Conservation (phyloP, 2,888 invertebrate genomes). For the Dione juno region DNA sequence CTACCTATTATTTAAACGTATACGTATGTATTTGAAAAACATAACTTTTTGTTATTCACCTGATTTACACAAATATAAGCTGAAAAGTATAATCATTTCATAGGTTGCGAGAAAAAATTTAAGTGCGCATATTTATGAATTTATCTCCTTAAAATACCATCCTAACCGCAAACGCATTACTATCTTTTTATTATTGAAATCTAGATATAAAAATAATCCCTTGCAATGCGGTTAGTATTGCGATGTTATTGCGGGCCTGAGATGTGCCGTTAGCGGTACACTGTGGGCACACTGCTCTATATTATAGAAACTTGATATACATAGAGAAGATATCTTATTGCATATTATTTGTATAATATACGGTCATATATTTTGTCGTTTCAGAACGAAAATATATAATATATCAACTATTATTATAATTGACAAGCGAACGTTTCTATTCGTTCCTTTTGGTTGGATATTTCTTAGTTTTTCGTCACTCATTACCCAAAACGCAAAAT, state of each 20-base stretch:
- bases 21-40: too few relatives aligned
- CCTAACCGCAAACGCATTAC: neutral
- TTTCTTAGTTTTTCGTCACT: too few relatives aligned
- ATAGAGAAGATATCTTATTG: neutral
- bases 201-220: constrained; percentile 20
- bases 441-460: too few relatives aligned
- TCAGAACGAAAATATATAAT: too few relatives aligned
- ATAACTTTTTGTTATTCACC: too few relatives aligned
- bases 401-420: too few relatives aligned
- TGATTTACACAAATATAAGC: too few relatives aligned
- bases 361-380: too few relatives aligned
- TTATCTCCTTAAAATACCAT: neutral
- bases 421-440: too few relatives aligned
- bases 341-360: neutral
- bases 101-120: neutral
- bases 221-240: constrained; percentile 17
- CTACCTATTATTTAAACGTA: too few relatives aligned
- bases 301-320: constrained; percentile 13
- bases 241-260: constrained; percentile 15
- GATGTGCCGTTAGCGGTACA: constrained; percentile 38
- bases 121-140: constrained; percentile 13
- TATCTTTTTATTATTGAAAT: constrained; percentile 39
- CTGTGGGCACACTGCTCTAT: constrained; percentile 29
- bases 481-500: too few relatives aligned
- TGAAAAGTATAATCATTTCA: constrained; percentile 1